Percentiles rank a stretch among this genome's conserved stretches.
phyloP scores from a whole-genome alignment of 2,113 vertebrate species.

The Barnardius zonarius region DNA sequence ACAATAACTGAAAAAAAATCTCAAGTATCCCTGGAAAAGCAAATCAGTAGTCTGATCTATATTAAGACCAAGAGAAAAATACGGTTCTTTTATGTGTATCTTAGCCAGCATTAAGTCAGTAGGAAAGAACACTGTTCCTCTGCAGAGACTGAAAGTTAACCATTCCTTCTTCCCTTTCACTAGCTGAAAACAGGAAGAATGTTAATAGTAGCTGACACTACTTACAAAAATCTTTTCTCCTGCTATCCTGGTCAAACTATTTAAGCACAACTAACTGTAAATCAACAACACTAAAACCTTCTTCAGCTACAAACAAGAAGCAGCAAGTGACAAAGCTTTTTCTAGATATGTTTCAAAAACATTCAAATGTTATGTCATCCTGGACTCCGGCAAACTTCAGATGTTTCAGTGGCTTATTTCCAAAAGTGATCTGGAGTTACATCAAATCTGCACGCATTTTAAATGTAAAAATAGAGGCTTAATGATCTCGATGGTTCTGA shows the following conservation, averaged over 20 bases:
- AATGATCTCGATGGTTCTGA: not conserved
- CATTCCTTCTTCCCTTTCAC: not conserved
- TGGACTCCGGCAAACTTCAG: not conserved
- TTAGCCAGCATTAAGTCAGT: not conserved
- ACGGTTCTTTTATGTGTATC: not conserved
- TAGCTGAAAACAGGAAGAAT: not conserved
- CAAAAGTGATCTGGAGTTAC: not conserved
- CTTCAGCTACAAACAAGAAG: not conserved
- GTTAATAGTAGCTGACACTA: not conserved
- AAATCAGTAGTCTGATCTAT: constrained; percentile 19
- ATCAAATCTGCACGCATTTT: not conserved
- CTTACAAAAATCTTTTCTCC: not conserved
- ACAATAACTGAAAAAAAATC: not conserved
- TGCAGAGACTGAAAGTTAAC: not conserved
- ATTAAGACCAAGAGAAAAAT: constrained; percentile 31
- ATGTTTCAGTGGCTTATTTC: not conserved
- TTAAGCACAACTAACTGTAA: not conserved
- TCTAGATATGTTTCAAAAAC: not conserved
- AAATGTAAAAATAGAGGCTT: not conserved
- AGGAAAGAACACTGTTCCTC: not conserved
- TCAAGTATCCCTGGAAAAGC: constrained; percentile 23
- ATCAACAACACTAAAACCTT: not conserved
- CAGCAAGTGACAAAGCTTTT: not conserved
- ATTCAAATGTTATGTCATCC: not conserved
- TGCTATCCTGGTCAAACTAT: not conserved